Percentiles rank a stretch among this genome's conserved stretches.
These are phyloP conservation scores for Diadromus collaris DNA, from an alignment of 2,888 invertebrate genomes.

Conservation along the genomic window DNA sequence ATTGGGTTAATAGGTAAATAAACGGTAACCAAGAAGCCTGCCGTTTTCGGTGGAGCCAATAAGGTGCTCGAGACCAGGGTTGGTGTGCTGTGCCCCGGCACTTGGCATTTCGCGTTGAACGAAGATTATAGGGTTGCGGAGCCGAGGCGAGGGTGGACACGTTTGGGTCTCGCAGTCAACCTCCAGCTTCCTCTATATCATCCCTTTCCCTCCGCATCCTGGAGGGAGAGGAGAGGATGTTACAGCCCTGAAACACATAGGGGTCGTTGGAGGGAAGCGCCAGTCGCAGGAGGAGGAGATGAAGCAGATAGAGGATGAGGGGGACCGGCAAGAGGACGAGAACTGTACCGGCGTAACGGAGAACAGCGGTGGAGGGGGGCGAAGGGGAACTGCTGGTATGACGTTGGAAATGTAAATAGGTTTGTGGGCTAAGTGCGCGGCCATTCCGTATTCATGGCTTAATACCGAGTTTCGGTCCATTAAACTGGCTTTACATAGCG, in stretches of 20 bases:
- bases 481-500: constrained; percentile 59
- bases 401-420: constrained; percentile 65
- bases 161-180: constrained; percentile 16
- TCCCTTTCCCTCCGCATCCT: constrained; percentile 1
- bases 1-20: constrained; percentile 57
- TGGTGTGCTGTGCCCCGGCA: constrained; percentile 28
- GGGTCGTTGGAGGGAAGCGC: constrained; percentile 35
- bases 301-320: constrained; percentile 2
- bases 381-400: no score
- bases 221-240: neutral
- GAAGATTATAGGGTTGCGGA: constrained; percentile 55
- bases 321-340: constrained; percentile 17
- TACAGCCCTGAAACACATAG: constrained; percentile 21
- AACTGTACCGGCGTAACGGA: constrained; percentile 31
- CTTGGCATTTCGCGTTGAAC: constrained; percentile 51
- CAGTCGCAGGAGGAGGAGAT: neutral
- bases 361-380: constrained; percentile 2
- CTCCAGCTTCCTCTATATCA: constrained; percentile 1
- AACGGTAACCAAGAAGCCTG: constrained; percentile 27
- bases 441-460: constrained; percentile 66
- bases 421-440: constrained; percentile 64
- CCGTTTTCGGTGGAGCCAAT: neutral
- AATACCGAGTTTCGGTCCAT: constrained; percentile 64
- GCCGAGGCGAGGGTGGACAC: constrained; percentile 14
- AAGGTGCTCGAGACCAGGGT: constrained; percentile 4